Evolutionary conservation across 2,888 invertebrate species (phyloP).

Genomic region (Marasmarcha lunaedactyla): DNA sequence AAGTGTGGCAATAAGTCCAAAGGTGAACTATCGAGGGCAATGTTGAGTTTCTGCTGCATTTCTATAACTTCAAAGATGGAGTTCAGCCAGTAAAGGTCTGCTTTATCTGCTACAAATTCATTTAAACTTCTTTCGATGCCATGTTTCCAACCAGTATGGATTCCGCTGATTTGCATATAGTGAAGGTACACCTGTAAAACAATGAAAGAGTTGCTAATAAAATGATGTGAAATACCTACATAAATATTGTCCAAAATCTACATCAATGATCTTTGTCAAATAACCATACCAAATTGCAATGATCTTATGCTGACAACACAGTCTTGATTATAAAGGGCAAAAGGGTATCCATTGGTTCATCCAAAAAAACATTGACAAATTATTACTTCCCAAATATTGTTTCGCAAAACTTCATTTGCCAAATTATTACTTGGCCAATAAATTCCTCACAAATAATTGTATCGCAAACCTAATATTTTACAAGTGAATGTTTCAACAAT

Average conservation of each 20-base stretch:
- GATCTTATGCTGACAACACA: no score
- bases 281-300: no score
- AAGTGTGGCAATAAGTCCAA: slow-evolving; percentile 39
- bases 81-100: slow-evolving; percentile 81
- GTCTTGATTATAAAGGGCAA: neutral
- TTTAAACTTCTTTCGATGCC: slow-evolving; percentile 75
- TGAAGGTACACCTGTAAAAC: slow-evolving; percentile 76
- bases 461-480: no score
- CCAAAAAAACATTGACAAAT: no score
- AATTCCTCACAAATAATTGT: no score
- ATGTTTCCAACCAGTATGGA: slow-evolving; percentile 80
- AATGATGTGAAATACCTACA: slow-evolving; percentile 1
- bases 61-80: slow-evolving; percentile 81
- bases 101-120: slow-evolving; percentile 68
- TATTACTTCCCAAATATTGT: no score
- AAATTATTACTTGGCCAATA: no score
- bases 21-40: slow-evolving; percentile 38
- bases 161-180: slow-evolving; percentile 82
- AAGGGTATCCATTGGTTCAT: neutral
- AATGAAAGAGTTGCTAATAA: neutral
- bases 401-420: no score
- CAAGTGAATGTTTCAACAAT: no score
- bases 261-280: no score
- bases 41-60: slow-evolving; percentile 65
- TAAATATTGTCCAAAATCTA: neutral